Base-by-base conservation (phyloP, 2,888 invertebrate species). In the Drosophila subsilvestris region DNA sequence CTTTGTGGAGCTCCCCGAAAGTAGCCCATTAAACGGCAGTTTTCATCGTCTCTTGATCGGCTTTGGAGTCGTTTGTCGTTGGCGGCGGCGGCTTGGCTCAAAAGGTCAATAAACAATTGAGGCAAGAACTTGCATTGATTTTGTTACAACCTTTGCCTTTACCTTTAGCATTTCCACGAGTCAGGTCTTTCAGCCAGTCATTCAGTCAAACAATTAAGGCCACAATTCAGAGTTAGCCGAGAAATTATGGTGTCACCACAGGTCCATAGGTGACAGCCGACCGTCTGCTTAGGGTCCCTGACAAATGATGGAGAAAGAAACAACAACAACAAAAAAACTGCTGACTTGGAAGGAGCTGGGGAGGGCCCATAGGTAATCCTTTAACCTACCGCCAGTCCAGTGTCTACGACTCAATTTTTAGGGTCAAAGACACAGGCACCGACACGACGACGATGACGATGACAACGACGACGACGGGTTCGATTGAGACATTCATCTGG, bases 191-290 rank as follows among this genome's bases (percentile, higher is more conserved):
- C 37, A 37, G 37, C n/a, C 37, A 37, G 37, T 37, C 37, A 37
- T n/a, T 37, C 37, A n/a, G 37, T 51, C 79, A 74, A 75, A 85
- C 85, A 88, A 85, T 85, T 85, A 85, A 88, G 87, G 78, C 80
- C 77, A 76, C 86, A 83, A 76, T 83, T 78, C 81, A 59, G 69
- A 63, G 76, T 68, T 88, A 62, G 80, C 88, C 87, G 75, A 78
- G 79, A 88, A 86, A 88, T 84, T 84, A 72, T 84, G 85, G 86
- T 85, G 85, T 86, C 84, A 85, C 79, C 84, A 73, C 82, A 80
- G 70, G 48, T n/a, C 25, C 25, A 44, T 66, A 83, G 79, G 79
- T 79, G 81, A 86, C 81, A 81, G 70, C 58, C 73, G 59, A 51
- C 63, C 37, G 65, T 74, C 85, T 75, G 78, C 85, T 85, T 88